These are phyloP conservation scores for Delphinapterus leucas DNA, from an alignment of 2,113 vertebrate species.

Conservation along the genomic window DNA sequence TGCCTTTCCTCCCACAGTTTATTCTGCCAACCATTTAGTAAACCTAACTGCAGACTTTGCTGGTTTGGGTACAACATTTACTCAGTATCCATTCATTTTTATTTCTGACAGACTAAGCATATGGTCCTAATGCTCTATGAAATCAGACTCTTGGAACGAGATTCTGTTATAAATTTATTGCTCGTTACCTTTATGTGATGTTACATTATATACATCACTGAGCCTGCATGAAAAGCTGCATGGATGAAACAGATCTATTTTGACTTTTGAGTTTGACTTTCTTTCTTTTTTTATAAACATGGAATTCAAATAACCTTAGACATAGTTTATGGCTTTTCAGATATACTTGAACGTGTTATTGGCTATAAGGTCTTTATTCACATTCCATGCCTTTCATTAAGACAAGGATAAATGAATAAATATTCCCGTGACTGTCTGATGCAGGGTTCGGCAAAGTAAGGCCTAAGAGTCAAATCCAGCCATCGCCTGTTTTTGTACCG, in stretches of 20 bases:
- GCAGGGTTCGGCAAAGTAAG: neutral
- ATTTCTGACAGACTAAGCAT: conserved; percentile 71
- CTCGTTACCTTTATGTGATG: conserved; percentile 62
- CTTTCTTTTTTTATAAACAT: conserved; percentile 47
- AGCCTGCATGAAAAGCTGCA: conserved; percentile 50
- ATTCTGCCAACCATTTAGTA: conserved; percentile 15
- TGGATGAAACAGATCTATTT: conserved; percentile 47
- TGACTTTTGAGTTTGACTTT: conserved; percentile 27
- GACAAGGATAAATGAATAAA: neutral
- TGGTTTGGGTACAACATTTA: conserved; percentile 61
- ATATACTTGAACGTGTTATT: neutral
- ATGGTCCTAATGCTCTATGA: conserved; percentile 59
- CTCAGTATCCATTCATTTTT: conserved; percentile 68
- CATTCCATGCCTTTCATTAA: conserved; percentile 26
- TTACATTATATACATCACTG: conserved; percentile 63
- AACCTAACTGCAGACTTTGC: conserved; percentile 35
- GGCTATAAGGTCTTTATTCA: neutral
- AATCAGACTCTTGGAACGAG: conserved; percentile 72
- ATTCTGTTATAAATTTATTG: conserved; percentile 74
- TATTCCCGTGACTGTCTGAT: neutral
- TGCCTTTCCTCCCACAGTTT: neutral
- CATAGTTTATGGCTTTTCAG: neutral
- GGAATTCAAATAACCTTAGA: neutral
- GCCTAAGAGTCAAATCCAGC: neutral
- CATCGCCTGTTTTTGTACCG: neutral